Evolutionary conservation across 2,888 invertebrate species (phyloP), one percentile per base, ranked within the genome.

Genomic region (Trimorus sp.): DNA sequence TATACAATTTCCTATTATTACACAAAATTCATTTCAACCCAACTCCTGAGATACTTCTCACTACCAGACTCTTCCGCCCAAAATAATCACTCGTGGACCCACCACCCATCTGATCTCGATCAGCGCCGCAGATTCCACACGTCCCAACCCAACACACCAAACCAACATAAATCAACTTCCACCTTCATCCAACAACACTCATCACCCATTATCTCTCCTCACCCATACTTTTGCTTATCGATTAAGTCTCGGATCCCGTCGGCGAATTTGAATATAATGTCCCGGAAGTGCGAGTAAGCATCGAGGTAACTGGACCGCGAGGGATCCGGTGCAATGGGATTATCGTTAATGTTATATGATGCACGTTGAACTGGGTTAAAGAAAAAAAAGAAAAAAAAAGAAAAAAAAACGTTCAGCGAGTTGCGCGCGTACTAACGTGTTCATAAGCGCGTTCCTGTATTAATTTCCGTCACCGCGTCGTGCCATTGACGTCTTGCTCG

Each of bases 281-380:
- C 40, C 40, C 40, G 40, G 40, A 40, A 40, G 40, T 40, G 40
- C 40, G 40, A 40, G 1, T 40, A 40, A 53, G 53, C 53, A 16
- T 73, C 54, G 75, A 76, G 70, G 74, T 83, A 84, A 84, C 77
- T 79, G 77, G 85, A 86, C 83, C 84, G 69, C 66, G 3, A 1
- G 77, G 63, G 73, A 86, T 85, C 83, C 66, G 74, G 76, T 71
- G 81, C 82, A 83, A 83, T 84, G 75, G 74, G 79, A 87, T 88
- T 84, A 86, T 86, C 84, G 84, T 85, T 84, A 86, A 85, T 86
- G 83, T 84, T 86, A 84, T 85, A 84, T 16, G 79, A 66, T 77
- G 71, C 37, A n/a, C 16, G 59, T 40, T 12, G 14, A 87, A 86
- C 84, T 88, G 82, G 88, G 86, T 88, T 84, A 73, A 58, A 49